These are phyloP conservation scores for Cochlearius cochlearius DNA, from an alignment of 2,113 vertebrate species.

Conservation along the genomic window DNA sequence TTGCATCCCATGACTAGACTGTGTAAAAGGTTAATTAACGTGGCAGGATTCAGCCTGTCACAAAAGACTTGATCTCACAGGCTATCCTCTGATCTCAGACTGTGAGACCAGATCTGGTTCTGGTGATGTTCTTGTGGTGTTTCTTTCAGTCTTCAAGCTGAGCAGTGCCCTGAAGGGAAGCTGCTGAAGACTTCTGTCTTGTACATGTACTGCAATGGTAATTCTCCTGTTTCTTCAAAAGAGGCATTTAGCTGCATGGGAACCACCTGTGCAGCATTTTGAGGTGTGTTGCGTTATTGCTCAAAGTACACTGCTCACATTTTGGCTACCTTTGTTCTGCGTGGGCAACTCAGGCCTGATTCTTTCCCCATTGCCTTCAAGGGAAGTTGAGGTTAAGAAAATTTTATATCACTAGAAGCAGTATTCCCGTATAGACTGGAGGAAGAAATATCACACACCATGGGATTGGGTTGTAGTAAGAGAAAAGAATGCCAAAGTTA, in stretches of 20 bases:
- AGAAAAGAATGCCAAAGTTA: background rate
- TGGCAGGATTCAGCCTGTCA: background rate
- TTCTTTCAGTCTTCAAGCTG: background rate
- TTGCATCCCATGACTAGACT: background rate
- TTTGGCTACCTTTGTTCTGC: background rate
- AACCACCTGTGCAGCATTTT: background rate
- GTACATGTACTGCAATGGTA: background rate
- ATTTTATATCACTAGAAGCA: background rate
- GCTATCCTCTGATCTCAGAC: background rate
- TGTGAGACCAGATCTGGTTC: background rate
- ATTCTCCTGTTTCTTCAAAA: background rate
- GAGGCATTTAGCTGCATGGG: background rate
- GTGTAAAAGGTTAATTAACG: background rate
- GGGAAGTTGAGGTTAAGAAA: background rate
- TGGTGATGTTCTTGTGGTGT: background rate
- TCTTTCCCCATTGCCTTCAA: background rate
- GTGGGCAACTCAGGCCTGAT: background rate
- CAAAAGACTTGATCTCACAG: background rate
- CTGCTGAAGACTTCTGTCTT: background rate
- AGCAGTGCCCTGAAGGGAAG: background rate
- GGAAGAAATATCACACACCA: background rate
- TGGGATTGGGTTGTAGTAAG: background rate
- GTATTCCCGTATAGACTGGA: background rate
- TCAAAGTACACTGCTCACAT: background rate
- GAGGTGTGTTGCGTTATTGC: rapidly evolving